Evolutionary conservation across 1,140 invertebrate genomes (phyloP), one percentile per base, ranked within the genome.

Genomic region (Thaumatotibia leucotreta): DNA sequence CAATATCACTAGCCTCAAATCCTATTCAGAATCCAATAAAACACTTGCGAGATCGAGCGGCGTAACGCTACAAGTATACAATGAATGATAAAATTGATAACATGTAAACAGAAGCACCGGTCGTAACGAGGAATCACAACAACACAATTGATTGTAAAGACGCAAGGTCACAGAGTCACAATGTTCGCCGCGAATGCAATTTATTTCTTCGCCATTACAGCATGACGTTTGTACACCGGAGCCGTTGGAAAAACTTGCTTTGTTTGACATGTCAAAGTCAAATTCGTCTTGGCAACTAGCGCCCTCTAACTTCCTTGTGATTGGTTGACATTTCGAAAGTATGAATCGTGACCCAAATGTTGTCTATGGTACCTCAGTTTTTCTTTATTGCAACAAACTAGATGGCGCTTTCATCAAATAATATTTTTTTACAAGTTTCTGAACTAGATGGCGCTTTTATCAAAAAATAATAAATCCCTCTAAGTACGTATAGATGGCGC

Each of bases 101-200:
- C 69, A 79, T 78, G 83, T 83, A 89, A 89, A 88, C 83, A 88
- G 68, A 77, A 84, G 76, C 77, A 83, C 84, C 82, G 82, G 83
- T 74, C 69, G 74, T 84, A 80, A 79, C 73, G 79, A 77, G 35
- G 32, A 52, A 70, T 64, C 20, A 63, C 68, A 81, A 75, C 76
- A 79, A 74, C 79, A 78, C 67, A 32, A 74, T 78, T 76, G 75
- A 72, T 64, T 66, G 62, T 70, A 66, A 63, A 67, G 65, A 67
- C 27, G 65, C 80, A 86, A 86, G 79, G 82, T 80, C 80, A 75
- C 67, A 52, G 68, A 77, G 78, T 76, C 65, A 76, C 76, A 32
- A 52, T 29, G 73, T 78, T 77, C 65, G 68, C 71, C 67, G 65
- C 78, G 67, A 76, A 75, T 75, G 67, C 74, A 79, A 78, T 83